Percentiles rank a stretch among this genome's conserved stretches.
Conservation (phyloP, 2,797 vertebrate species). For the Anomalospiza imberbis region DNA sequence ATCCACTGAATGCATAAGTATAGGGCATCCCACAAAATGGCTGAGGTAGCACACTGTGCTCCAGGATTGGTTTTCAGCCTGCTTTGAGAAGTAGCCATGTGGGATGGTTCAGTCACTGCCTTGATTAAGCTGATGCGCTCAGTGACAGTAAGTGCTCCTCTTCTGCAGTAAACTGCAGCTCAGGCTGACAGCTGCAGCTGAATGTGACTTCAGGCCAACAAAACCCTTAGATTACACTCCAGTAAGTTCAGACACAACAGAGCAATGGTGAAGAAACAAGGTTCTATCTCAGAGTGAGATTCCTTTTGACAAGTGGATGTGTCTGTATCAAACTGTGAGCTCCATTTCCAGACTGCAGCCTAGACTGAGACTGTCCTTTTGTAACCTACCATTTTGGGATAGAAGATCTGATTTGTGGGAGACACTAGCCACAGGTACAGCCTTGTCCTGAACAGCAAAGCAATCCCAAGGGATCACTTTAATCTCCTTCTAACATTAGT, state of each 20-base stretch:
- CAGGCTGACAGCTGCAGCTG: not conserved
- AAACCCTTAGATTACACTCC: not conserved
- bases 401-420: not conserved
- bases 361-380: not conserved
- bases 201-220: not conserved
- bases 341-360: not conserved
- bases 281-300: not conserved
- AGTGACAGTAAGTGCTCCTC: fast-evolving
- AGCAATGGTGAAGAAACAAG: not conserved
- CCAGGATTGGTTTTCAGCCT: not conserved
- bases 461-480: not conserved
- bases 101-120: not conserved
- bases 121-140: not conserved
- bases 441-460: not conserved
- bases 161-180: not conserved
- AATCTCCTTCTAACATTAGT: not conserved
- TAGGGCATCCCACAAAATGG: not conserved
- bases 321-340: not conserved
- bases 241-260: not conserved
- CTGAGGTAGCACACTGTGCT: not conserved
- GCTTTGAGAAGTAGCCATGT: not conserved
- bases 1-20: not conserved
- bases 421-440: not conserved
- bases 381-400: not conserved
- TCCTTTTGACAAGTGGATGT: not conserved